A percentile compares a stretch with the other conserved stretches of the same genome.
phyloP scores from a whole-genome alignment of 2,888 invertebrate species.

The Chrysopilus asiliformis region DNA sequence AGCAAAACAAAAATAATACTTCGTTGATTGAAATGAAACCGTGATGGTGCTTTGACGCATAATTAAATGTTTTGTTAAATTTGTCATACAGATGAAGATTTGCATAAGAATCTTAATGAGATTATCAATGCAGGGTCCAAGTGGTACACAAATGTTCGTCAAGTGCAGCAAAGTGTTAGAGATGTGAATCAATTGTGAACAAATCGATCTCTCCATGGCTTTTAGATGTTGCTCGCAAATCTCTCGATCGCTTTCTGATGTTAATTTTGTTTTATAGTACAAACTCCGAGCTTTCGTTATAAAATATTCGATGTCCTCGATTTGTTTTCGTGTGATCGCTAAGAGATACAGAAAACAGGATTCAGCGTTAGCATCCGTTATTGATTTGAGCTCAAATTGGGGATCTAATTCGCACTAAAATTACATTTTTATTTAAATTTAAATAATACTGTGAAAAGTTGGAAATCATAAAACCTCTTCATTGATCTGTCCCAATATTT shows the following conservation, averaged over 20 bases:
- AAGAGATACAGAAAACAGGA: conserved; percentile 25
- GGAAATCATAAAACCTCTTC: conserved; percentile 15
- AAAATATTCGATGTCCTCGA: conserved; percentile 32
- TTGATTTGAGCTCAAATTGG: conserved; percentile 24
- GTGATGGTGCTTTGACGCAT: conserved; percentile 33
- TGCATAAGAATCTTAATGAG: conserved; percentile 43
- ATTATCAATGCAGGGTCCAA: conserved; percentile 41
- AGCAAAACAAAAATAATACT: no score
- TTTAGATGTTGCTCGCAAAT: conserved; percentile 37
- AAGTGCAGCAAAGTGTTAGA: conserved; percentile 40
- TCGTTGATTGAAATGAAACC: conserved; percentile 22
- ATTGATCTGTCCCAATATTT: conserved; percentile 22
- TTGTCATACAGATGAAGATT: conserved; percentile 41
- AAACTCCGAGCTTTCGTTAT: conserved; percentile 36
- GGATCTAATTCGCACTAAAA: conserved; percentile 10
- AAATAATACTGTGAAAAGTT: background rate
- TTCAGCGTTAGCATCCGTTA: conserved; percentile 23
- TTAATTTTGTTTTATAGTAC: conserved; percentile 35
- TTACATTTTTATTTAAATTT: conserved; percentile 1
- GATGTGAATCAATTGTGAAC: conserved; percentile 43
- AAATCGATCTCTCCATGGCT: conserved; percentile 42
- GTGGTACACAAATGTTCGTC: conserved; percentile 38
- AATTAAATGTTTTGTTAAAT: conserved; percentile 46
- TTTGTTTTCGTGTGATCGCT: conserved; percentile 26
- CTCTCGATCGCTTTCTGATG: conserved; percentile 35